Evolutionary conservation across 2,888 invertebrate species (phyloP), one percentile per base, ranked within the genome.

Genomic region (Pterostichus madidus): DNA sequence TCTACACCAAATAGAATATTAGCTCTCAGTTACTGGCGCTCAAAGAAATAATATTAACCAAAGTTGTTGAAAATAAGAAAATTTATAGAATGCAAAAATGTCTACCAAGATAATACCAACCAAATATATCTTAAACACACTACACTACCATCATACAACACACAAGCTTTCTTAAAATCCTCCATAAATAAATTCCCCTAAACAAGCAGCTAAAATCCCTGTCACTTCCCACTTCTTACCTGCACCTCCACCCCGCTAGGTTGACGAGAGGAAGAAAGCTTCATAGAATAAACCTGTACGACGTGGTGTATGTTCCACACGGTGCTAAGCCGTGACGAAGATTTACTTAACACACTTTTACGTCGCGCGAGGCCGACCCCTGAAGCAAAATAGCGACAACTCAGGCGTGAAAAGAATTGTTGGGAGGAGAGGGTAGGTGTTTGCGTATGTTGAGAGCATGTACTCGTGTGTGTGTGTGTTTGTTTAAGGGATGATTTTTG

Each of bases 191-290:
- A 71, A 71, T 71, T 71, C 68, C 68, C 68, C 68, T 71, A 71
- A 71, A 71, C 68, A 71, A 71, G 68, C 68, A 71, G 44, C 68
- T 71, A 71, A 71, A 71, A 71, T 71, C 68, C 68, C 68, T 71
- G 68, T 71, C 68, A 71, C 68, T 71, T 71, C 17, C 68, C 68
- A 71, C 68, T 71, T 64, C 68, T 44, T 44, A 71, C 68, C 68
- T 71, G 68, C 17, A 31, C 31, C 35, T n/a, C 5, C 35, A n/a
- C 4, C 64, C 35, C 10, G 35, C 7, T 64, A 31, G 24, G 8
- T 17, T 59, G 59, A 35, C n/a, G 64, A 35, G 64, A 35, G 10
- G n/a, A 44, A 39, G 44, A 71, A 71, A 71, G 44, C 68, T 71
- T 71, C 44, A 44, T 7, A 71, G 15, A 71, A 71, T 71, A 71